These are phyloP conservation scores for Nematostella vectensis DNA, from an alignment of 92 coral and sea anemone species.

Conservation along the genomic window DNA sequence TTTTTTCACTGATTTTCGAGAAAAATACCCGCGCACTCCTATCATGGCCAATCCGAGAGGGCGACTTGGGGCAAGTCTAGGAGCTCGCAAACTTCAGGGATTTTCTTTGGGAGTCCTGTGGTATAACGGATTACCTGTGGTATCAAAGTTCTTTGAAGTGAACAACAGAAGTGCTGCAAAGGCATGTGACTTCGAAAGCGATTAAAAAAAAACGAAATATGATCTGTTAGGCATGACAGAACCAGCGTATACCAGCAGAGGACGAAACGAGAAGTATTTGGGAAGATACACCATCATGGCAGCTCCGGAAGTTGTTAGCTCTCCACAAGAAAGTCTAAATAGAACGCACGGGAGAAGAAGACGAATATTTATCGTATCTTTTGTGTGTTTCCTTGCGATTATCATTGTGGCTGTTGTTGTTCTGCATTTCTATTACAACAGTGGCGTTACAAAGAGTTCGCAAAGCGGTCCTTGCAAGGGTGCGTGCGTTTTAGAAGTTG, in stretches of 20 bases:
- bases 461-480: slow-evolving; percentile 23
- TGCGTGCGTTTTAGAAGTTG: slow-evolving; percentile 61
- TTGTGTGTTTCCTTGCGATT: slow-evolving; percentile 30
- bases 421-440: slow-evolving; percentile 18
- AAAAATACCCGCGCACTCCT: too few relatives aligned
- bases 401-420: slow-evolving; percentile 23
- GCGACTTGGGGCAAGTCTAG: too few relatives aligned
- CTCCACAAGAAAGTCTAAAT: background rate
- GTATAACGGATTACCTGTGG: too few relatives aligned
- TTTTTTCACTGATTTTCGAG: too few relatives aligned
- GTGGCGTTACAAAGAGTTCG: background rate
- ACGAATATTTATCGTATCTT: slow-evolving; percentile 9
- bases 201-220: background rate
- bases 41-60: too few relatives aligned
- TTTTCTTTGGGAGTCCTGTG: too few relatives aligned
- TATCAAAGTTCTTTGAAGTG: too few relatives aligned
- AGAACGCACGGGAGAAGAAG: background rate
- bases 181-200: slow-evolving; percentile 3
- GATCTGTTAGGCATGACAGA: background rate
- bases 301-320: background rate
- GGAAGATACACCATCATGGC: slow-evolving; percentile 15
- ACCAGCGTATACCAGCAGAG: background rate
- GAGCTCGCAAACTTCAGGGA: too few relatives aligned
- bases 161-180: too few relatives aligned
- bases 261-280: slow-evolving; percentile 2